A percentile compares a stretch with the other conserved stretches of the same genome.
Conservation (phyloP, 1,140 invertebrate genomes). For the Arctopsyche grandis region DNA sequence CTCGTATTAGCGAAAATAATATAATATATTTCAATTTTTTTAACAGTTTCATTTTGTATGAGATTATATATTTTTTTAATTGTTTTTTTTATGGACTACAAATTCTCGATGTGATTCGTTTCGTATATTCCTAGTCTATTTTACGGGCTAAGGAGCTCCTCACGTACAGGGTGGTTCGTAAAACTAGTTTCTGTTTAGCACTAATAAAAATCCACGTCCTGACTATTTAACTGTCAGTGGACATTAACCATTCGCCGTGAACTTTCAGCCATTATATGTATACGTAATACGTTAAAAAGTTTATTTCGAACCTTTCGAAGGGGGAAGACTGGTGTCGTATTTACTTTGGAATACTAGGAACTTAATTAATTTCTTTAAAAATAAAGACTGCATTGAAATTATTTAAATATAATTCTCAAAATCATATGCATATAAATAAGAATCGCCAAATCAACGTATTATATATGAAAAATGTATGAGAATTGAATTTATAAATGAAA, state of each 20-base stretch:
- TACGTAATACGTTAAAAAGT: background rate
- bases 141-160: background rate
- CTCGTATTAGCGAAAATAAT: too few species aligned
- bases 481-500: too few species aligned
- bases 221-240: constrained; percentile 44
- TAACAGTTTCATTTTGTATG: too few species aligned
- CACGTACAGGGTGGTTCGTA: constrained; percentile 41
- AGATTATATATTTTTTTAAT: too few species aligned
- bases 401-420: too few species aligned
- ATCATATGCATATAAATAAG: too few species aligned
- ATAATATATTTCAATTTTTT: too few species aligned
- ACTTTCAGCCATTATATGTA: constrained; percentile 29
- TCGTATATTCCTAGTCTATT: constrained; percentile 8
- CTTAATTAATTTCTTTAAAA: too few species aligned
- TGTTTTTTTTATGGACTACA: too few species aligned
- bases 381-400: too few species aligned
- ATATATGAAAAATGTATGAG: too few species aligned
- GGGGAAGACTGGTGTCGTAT: background rate
- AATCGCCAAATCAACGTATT: too few species aligned
- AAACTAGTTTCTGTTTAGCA: constrained; percentile 46
- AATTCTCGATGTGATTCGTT: background rate
- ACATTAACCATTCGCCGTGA: constrained; percentile 40
- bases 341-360: background rate
- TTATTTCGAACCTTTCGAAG: constrained; percentile 10
- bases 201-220: constrained; percentile 50